A percentile compares a stretch with the other conserved stretches of the same genome.
Conservation (phyloP, 2,888 invertebrate genomes). For the Lissocephala sabroskyi region DNA sequence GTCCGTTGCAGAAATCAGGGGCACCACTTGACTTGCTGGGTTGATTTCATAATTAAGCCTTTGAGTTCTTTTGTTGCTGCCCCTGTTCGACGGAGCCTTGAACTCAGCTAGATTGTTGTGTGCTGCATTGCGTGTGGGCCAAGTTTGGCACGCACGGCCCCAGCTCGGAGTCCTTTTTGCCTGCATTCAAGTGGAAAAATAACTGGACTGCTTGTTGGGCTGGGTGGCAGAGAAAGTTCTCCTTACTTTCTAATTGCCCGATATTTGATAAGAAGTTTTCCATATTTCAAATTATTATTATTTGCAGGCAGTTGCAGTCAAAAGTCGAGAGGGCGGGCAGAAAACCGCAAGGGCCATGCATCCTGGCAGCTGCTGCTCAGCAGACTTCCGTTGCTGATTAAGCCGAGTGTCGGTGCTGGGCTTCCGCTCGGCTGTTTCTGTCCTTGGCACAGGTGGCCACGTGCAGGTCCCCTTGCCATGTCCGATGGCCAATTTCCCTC, state of each 20-base stretch:
- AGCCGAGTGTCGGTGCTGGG: conserved; percentile 31
- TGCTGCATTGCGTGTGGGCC: conserved; percentile 52
- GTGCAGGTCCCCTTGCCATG: too few species aligned
- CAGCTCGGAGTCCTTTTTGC: conserved; percentile 1
- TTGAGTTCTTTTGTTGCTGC: background rate
- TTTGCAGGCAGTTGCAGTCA: background rate
- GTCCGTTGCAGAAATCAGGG: conserved; percentile 24
- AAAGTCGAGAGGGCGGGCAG: too few species aligned
- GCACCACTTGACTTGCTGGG: conserved; percentile 43
- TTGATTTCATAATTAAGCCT: conserved; percentile 45
- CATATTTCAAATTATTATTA: too few species aligned
- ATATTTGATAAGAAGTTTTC: too few species aligned
- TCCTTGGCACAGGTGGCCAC: too few species aligned
- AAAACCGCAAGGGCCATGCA: too few species aligned
- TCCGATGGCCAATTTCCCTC: too few species aligned
- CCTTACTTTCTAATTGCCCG: conserved; percentile 47
- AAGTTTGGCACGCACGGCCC: conserved; percentile 47
- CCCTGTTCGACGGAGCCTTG: conserved; percentile 33
- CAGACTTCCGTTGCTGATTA: conserved; percentile 36
- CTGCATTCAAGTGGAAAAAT: conserved; percentile 43
- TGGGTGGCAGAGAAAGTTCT: conserved; percentile 22
- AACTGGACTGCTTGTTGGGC: too few species aligned
- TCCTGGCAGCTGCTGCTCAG: too few species aligned
- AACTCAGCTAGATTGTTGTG: conserved; percentile 29
- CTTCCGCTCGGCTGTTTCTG: too few species aligned